A percentile compares a stretch with the other conserved stretches of the same genome.
Evolutionary conservation across 2,888 invertebrate genomes (phyloP).

Genomic region (Drosophila neutralis): DNA sequence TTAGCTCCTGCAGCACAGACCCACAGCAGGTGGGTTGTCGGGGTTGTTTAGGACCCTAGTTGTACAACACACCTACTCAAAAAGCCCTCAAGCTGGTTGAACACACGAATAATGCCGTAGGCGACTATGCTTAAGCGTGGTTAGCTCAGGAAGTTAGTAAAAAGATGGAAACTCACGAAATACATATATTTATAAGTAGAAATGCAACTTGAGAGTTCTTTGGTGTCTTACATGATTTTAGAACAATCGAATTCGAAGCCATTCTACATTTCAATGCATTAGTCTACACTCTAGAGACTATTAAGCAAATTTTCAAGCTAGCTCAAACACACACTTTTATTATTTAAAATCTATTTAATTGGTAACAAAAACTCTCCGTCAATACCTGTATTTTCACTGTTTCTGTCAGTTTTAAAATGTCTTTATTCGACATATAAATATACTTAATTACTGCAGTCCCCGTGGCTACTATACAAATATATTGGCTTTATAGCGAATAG

Average conservation of each 20-base stretch:
- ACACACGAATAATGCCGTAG: conserved; percentile 28
- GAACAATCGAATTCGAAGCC: neutral
- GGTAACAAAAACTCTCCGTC: neutral
- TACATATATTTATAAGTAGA: neutral
- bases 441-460: conserved; percentile 4
- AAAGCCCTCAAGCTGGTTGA: conserved; percentile 44
- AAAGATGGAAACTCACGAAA: neutral
- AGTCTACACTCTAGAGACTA: neutral
- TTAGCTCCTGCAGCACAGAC: conserved; percentile 12
- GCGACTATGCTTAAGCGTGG: conserved; percentile 15
- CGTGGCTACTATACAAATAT: conserved; percentile 5
- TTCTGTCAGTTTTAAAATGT: neutral
- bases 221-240: neutral
- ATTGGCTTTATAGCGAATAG: conserved; percentile 18
- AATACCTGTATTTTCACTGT: neutral
- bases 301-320: neutral
- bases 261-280: neutral
- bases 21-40: conserved; percentile 26
- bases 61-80: conserved; percentile 23
- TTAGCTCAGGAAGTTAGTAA: conserved; percentile 7
- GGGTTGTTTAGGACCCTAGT: conserved; percentile 11
- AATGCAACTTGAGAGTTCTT: neutral
- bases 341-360: neutral
- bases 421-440: neutral
- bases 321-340: neutral